A percentile compares a stretch with the other conserved stretches of the same genome.
Conservation (phyloP, 2,113 vertebrate genomes). For the Terrapene triunguis region DNA sequence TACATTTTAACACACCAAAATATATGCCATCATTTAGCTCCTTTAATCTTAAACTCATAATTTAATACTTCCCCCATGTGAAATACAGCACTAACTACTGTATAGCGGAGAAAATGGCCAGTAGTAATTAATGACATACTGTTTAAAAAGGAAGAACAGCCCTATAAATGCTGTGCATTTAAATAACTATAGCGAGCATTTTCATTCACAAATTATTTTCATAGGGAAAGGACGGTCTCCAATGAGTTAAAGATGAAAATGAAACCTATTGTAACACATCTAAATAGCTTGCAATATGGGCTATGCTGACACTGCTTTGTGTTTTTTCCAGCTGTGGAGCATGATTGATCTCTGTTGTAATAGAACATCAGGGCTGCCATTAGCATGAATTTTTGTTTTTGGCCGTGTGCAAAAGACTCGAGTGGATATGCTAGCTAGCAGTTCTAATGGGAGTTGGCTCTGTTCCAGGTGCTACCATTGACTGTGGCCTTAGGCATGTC, state of each 20-base stretch:
- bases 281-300: rapidly evolving
- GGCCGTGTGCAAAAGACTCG: background rate
- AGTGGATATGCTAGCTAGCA: background rate
- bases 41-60: background rate
- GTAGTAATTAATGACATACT: background rate
- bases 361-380: rapidly evolving
- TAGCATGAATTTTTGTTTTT: background rate
- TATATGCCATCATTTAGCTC: background rate
- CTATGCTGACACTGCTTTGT: rapidly evolving
- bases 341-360: background rate
- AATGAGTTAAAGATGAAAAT: background rate
- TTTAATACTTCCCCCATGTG: background rate
- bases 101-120: rapidly evolving
- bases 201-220: background rate
- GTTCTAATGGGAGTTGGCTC: background rate
- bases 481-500: background rate
- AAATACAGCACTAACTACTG: background rate
- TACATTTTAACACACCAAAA: background rate
- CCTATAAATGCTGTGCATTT: background rate
- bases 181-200: background rate
- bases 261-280: background rate
- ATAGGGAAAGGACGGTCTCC: background rate
- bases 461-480: background rate
- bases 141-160: background rate
- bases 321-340: background rate